Conservation (phyloP, 2,888 invertebrate genomes). For the Caenorhabditis auriculariae region DNA sequence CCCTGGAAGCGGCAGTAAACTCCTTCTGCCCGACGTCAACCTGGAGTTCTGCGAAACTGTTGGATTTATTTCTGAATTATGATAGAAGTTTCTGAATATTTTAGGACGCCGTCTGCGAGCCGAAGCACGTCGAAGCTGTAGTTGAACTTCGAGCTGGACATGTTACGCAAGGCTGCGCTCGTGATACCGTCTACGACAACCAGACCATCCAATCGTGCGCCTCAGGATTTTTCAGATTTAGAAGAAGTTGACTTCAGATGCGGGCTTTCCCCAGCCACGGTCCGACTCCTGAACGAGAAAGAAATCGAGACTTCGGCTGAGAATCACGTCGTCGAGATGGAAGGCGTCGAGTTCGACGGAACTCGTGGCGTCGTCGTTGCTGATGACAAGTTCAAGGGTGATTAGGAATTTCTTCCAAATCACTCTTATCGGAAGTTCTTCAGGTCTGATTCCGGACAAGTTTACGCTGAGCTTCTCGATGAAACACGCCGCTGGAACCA, state of each 20-base stretch:
- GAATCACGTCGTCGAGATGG: constrained; percentile 20
- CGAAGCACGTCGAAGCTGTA: constrained; percentile 64
- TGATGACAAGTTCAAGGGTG: constrained; percentile 2
- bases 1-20: constrained; percentile 79
- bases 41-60: constrained; percentile 30
- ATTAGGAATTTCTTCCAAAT: not conserved
- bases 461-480: constrained; percentile 94
- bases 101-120: constrained; percentile 34
- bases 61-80: not conserved
- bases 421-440: not conserved
- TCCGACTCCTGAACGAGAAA: constrained; percentile 28
- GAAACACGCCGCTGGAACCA: constrained; percentile 79
- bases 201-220: constrained; percentile 34
- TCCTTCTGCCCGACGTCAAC: constrained; percentile 68
- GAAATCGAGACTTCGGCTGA: constrained; percentile 67
- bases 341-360: constrained; percentile 88
- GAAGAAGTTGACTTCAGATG: constrained; percentile 1
- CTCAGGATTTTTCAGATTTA: not conserved
- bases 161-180: constrained; percentile 89
- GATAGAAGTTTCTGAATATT: not conserved
- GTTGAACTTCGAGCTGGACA: constrained; percentile 78
- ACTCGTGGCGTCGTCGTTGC: constrained; percentile 46
- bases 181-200: constrained; percentile 79
- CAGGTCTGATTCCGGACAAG: constrained; percentile 66
- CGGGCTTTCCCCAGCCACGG: constrained; percentile 22